These are phyloP conservation scores for Eublepharis macularius DNA, from an alignment of 2,113 vertebrate genomes.

Conservation along the genomic window DNA sequence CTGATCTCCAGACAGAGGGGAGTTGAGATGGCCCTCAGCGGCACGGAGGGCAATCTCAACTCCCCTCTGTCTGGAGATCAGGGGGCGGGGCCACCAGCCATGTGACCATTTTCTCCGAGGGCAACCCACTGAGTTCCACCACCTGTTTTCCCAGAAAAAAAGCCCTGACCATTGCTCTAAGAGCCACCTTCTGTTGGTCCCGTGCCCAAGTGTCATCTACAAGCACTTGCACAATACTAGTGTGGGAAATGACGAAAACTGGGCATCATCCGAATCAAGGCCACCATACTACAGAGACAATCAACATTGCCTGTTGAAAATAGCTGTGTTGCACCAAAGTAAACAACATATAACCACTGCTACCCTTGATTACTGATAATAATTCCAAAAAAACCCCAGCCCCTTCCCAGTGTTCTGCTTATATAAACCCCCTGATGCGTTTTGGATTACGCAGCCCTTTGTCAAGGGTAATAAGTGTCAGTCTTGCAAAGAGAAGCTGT, in stretches of 20 bases:
- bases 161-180: not conserved
- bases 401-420: not conserved
- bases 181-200: not conserved
- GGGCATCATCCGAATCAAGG: not conserved
- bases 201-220: not conserved
- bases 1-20: no score
- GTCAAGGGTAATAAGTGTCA: not conserved
- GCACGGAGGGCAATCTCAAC: no score
- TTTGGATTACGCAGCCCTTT: not conserved
- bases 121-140: no score
- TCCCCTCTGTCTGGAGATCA: no score
- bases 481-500: not conserved
- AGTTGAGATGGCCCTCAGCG: no score
- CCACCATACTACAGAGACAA: not conserved
- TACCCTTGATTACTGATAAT: not conserved
- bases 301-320: not conserved
- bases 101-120: no score
- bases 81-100: no score
- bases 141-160: no score
- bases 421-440: not conserved
- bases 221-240: not conserved
- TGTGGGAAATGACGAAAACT: not conserved
- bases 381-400: not conserved
- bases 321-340: not conserved
- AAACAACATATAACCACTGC: not conserved